Conservation (phyloP, 2,888 invertebrate species). For the Vesta saturnalis region DNA sequence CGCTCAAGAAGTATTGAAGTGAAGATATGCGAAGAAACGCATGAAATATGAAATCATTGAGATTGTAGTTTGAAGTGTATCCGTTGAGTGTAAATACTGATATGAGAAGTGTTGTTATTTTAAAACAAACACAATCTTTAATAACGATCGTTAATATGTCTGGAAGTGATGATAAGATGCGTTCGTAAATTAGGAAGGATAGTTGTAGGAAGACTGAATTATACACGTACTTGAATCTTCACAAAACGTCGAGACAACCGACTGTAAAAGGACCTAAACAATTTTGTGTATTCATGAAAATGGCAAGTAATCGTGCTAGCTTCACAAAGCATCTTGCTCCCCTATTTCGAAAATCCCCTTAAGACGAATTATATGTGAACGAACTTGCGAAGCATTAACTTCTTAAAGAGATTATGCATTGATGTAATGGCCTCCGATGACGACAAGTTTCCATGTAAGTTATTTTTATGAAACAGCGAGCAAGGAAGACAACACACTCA, state of each 20-base stretch:
- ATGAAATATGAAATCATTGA: conserved; percentile 24
- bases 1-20: conserved; percentile 13
- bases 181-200: no score
- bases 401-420: conserved; percentile 28
- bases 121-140: conserved; percentile 3
- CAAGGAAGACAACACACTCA: no score
- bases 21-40: conserved; percentile 21
- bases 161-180: no score
- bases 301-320: conserved; percentile 23
- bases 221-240: no score
- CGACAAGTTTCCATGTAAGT: conserved; percentile 12
- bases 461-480: no score
- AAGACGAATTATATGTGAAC: conserved; percentile 29
- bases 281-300: conserved; percentile 14
- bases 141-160: no score
- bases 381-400: conserved; percentile 27
- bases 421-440: conserved; percentile 11
- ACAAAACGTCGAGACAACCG: no score
- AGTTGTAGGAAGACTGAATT: conserved; percentile 10
- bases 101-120: conserved; percentile 9
- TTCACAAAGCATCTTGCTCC: no score
- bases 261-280: conserved; percentile 5
- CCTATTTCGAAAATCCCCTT: conserved; percentile 21
- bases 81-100: conserved; percentile 9
- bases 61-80: no score